Percentiles rank a stretch among this genome's conserved stretches.
Conservation (phyloP, 2,888 invertebrate genomes). For the Stratiomys singularior region DNA sequence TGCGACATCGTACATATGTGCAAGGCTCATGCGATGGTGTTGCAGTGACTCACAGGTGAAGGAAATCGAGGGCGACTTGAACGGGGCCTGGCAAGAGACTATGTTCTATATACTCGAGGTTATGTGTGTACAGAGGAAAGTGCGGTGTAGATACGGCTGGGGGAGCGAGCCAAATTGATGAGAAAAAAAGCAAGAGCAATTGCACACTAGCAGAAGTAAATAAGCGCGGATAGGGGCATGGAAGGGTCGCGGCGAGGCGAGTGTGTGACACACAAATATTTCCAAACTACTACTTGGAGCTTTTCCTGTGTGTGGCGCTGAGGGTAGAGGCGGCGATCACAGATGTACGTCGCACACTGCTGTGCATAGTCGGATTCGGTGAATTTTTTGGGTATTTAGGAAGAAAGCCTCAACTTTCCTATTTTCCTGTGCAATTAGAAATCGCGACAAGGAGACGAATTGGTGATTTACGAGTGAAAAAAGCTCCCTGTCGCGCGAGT, state of each 20-base stretch:
- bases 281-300: slow-evolving; percentile 9
- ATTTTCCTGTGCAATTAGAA: background rate
- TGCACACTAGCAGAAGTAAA: slow-evolving; percentile 29
- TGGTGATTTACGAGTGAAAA: background rate
- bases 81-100: slow-evolving; percentile 62
- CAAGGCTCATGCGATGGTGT: slow-evolving; percentile 21
- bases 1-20: background rate
- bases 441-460: too few species aligned
- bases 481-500: background rate
- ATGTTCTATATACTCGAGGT: slow-evolving; percentile 56
- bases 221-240: background rate
- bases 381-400: slow-evolving; percentile 7
- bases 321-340: slow-evolving; percentile 36
- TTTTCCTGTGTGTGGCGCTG: slow-evolving; percentile 28
- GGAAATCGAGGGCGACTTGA: slow-evolving; percentile 43
- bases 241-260: slow-evolving; percentile 1
- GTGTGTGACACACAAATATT: slow-evolving; percentile 7
- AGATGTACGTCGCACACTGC: slow-evolving; percentile 25
- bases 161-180: background rate
- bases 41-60: slow-evolving; percentile 37
- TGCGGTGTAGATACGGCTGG: background rate
- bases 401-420: background rate
- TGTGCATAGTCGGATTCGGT: slow-evolving; percentile 24
- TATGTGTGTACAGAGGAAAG: background rate
- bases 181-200: slow-evolving; percentile 27